These are phyloP conservation scores for Corvus hawaiiensis DNA, from an alignment of 2,113 vertebrate species.

Conservation along the genomic window DNA sequence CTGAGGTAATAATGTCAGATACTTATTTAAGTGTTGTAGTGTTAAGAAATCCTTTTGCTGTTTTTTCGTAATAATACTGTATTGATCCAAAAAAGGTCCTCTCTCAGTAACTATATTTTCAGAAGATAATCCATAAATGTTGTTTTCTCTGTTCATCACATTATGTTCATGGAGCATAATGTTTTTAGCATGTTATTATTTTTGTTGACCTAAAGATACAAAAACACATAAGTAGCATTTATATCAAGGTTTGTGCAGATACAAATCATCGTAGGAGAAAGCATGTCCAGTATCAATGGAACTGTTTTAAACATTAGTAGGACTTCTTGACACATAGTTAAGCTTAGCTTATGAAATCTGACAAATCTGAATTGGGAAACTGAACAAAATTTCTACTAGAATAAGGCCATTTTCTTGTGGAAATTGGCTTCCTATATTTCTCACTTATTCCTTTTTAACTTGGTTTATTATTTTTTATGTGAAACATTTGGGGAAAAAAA, in stretches of 20 bases:
- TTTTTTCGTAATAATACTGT: neutral
- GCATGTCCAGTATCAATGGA: neutral
- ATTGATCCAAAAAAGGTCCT: neutral
- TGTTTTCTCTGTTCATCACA: neutral
- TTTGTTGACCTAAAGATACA: neutral
- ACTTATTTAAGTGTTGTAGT: neutral
- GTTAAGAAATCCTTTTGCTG: neutral
- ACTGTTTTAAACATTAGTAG: neutral
- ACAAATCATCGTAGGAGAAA: neutral
- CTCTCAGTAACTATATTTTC: neutral
- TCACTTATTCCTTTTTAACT: neutral
- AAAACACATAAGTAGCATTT: neutral
- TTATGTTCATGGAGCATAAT: neutral
- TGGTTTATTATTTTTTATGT: neutral
- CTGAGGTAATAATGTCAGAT: neutral
- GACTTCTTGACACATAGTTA: neutral
- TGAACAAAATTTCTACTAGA: neutral
- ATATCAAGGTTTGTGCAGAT: neutral
- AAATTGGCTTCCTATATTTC: neutral
- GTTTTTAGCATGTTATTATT: neutral
- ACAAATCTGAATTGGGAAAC: neutral
- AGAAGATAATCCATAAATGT: neutral
- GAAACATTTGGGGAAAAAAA: neutral
- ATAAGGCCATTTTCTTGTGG: neutral
- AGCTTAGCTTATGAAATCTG: neutral